Percentiles rank a stretch among this genome's conserved stretches.
phyloP scores from a whole-genome alignment of 1,140 invertebrate species.

The Oreohelix idahoensis region DNA sequence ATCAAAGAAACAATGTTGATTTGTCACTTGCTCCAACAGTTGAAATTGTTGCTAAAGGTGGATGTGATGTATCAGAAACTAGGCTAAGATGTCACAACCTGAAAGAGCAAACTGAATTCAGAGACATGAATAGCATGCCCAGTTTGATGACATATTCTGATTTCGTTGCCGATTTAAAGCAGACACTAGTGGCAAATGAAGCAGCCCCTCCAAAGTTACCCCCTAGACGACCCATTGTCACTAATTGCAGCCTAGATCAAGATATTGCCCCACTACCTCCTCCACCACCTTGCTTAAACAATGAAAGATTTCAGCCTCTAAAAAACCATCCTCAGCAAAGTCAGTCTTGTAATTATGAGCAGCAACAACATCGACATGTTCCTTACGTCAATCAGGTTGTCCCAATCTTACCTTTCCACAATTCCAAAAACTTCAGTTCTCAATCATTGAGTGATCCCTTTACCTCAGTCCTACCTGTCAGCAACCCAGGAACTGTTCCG shows the following conservation, averaged over 20 bases:
- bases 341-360: neutral
- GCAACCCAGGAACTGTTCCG: neutral
- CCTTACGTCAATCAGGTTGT: conserved; percentile 31
- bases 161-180: conserved; percentile 28
- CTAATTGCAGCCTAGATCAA: conserved; percentile 15
- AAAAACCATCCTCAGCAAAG: neutral
- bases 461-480: neutral
- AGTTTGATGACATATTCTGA: conserved; percentile 21
- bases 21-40: neutral
- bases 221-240: conserved; percentile 10
- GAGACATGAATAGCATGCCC: neutral
- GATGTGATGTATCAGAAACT: neutral
- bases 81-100: neutral
- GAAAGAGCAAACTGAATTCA: neutral
- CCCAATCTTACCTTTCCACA: neutral
- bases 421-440: neutral
- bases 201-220: conserved; percentile 22
- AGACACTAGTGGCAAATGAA: neutral
- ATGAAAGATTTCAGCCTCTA: neutral
- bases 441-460: conserved; percentile 5
- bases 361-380: neutral
- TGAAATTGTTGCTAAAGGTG: neutral
- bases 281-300: conserved; percentile 10
- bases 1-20: neutral
- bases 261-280: conserved; percentile 24